Conservation (phyloP, 2,113 vertebrate species). For the Crotalus viridis region DNA sequence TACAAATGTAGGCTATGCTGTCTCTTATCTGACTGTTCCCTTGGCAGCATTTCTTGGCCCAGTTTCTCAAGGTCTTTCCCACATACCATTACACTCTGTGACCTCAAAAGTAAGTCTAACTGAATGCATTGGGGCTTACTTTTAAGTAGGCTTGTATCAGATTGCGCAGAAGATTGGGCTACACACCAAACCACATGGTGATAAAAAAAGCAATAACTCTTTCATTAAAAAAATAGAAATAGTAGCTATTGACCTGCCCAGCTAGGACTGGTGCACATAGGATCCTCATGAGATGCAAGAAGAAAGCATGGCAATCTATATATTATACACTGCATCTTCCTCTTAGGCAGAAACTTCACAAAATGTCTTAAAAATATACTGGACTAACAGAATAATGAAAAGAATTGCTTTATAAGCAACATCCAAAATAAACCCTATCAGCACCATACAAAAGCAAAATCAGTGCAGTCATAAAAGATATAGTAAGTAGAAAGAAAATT, state of each 20-base stretch:
- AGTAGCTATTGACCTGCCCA: not conserved
- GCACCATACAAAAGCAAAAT: not conserved
- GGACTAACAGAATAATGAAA: not conserved
- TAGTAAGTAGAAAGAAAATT: not conserved
- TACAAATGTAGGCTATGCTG: not conserved
- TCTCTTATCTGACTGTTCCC: not conserved
- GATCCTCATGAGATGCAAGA: not conserved
- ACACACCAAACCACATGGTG: not conserved
- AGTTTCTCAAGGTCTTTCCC: not conserved
- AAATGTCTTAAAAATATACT: not conserved
- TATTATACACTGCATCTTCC: not conserved
- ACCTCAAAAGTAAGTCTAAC: not conserved
- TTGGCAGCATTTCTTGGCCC: not conserved
- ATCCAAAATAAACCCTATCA: not conserved
- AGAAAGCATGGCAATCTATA: not conserved
- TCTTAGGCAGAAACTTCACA: not conserved
- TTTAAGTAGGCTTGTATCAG: not conserved
- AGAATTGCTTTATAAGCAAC: not conserved
- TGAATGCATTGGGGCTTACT: not conserved
- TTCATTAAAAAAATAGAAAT: not conserved
- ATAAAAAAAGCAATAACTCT: slow-evolving; percentile 1
- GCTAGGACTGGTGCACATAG: not conserved
- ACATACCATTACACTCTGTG: not conserved
- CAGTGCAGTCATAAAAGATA: not conserved
- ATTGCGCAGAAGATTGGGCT: not conserved